Conservation (phyloP, 2,797 vertebrate species). For the Arnoldichthys spilopterus region DNA sequence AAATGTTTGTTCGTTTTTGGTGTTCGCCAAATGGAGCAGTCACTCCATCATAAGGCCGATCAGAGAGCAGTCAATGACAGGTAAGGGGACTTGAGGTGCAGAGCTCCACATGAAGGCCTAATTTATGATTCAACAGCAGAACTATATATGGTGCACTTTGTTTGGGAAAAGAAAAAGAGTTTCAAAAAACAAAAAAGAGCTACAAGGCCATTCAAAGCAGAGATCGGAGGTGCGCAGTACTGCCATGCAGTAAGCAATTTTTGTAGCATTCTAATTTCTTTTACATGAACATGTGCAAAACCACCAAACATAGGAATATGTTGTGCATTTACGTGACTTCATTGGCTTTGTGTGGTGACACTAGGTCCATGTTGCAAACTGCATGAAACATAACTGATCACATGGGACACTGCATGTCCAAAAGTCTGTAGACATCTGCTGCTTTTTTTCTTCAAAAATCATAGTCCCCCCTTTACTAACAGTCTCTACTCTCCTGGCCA, state of each 20-base stretch:
- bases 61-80: neutral
- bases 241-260: neutral
- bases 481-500: too few relatives aligned
- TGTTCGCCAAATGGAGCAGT: slow-evolving; percentile 19
- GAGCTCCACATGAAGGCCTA: neutral
- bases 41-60: slow-evolving; percentile 1
- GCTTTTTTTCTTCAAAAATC: too few relatives aligned
- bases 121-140: neutral
- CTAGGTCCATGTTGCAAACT: too few relatives aligned
- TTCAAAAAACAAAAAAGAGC: neutral
- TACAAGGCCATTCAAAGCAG: neutral
- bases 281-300: too few relatives aligned
- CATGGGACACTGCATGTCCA: too few relatives aligned
- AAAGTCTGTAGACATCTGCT: too few relatives aligned
- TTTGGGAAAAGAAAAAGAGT: too few relatives aligned
- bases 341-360: too few relatives aligned
- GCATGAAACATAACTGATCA: too few relatives aligned
- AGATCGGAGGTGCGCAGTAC: neutral
- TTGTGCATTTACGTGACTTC: too few relatives aligned
- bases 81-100: neutral
- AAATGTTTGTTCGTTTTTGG: slow-evolving; percentile 13
- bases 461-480: too few relatives aligned
- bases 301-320: too few relatives aligned
- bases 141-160: neutral
- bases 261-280: neutral